Evolutionary conservation across 2,888 invertebrate species (phyloP), one percentile per base, ranked within the genome.

Genomic region (Euplexia lucipara): DNA sequence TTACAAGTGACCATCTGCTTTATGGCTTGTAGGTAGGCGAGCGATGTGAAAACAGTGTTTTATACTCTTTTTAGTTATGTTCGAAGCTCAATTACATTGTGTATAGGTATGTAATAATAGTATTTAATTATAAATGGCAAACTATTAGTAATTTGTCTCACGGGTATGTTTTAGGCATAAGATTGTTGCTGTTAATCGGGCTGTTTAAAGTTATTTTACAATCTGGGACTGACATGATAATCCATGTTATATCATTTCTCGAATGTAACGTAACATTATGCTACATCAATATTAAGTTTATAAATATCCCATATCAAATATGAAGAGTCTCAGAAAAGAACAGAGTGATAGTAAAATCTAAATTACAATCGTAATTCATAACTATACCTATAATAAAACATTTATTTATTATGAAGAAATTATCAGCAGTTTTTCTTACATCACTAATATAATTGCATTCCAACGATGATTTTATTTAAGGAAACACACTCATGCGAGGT

Each of bases 1-100:
- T 92, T 93, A 91, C 93, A 85, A 83, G 82, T 81, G 77, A 86
- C 86, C 85, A 88, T 86, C 84, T 88, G 84, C 83, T 84, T 81
- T 82, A 78, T 66, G 57, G 58, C 45, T 63, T 68, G 54, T 81
- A 72, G 66, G 68, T 72, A 81, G 74, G 70, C 72, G 59, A 71
- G 63, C 51, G 57, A 75, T 53, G 67, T 72, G 61, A 70, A 75
- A 79, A 51, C 48, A 57, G 39, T 62, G 39, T 49, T 66, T 75
- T 48, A 62, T 60, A 44, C 56, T 57, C n/a, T 12, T 52, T 35
- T 48, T n/a, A 34, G 41, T 59, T 20, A 10, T 68, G 10, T 58
- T 54, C 9, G 34, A 34, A 52, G 47, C 47, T 56, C 41, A 52
- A 70, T 61, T 52, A 70, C 41, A 54, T 54, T 35, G 26, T 44